phyloP scores from a whole-genome alignment of 2,113 vertebrate genomes.

The Leuciscus idus region DNA sequence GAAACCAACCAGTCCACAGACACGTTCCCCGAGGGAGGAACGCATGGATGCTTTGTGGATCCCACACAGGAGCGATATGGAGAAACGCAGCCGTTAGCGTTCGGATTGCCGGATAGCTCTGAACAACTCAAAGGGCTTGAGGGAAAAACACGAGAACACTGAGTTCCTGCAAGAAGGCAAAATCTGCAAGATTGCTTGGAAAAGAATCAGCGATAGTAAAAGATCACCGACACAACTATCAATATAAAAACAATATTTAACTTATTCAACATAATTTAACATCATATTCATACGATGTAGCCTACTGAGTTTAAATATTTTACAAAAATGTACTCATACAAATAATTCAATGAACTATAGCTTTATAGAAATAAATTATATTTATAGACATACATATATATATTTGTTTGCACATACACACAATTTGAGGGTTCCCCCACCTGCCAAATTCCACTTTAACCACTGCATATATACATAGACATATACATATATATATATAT shows the following conservation, averaged over 20 bases:
- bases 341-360: too few species aligned
- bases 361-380: too few species aligned
- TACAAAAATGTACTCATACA: too few species aligned
- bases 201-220: background rate
- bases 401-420: too few species aligned
- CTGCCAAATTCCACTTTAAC: too few species aligned
- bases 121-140: conserved; percentile 14
- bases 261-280: background rate
- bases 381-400: too few species aligned
- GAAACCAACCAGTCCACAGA: background rate
- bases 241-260: background rate
- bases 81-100: background rate
- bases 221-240: background rate
- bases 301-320: too few species aligned
- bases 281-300: too few species aligned
- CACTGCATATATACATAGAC: too few species aligned
- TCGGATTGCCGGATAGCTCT: background rate
- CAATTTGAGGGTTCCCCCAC: too few species aligned
- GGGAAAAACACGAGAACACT: background rate
- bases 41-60: conserved; percentile 20
- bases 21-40: background rate
- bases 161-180: background rate
- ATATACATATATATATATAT: too few species aligned
- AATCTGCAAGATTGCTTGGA: background rate
- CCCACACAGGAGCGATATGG: background rate